Conservation (phyloP, 2,888 invertebrate species). For the Acleris holmiana region DNA sequence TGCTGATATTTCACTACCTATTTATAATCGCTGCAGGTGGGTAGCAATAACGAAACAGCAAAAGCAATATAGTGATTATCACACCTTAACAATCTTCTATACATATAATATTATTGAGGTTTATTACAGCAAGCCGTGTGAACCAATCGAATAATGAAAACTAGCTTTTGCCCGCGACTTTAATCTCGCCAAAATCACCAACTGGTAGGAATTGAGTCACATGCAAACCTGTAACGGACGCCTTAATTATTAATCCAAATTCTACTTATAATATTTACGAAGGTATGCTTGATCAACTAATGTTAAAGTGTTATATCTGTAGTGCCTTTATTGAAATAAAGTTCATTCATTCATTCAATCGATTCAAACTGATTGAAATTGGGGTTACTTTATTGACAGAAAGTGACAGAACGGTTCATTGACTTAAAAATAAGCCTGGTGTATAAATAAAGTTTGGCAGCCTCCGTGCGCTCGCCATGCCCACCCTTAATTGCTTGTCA, state of each 20-base stretch:
- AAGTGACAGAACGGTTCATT: slow-evolving; percentile 41
- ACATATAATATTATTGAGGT: slow-evolving; percentile 8
- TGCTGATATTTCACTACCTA: slow-evolving; percentile 6
- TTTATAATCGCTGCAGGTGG: slow-evolving; percentile 16
- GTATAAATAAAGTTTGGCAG: slow-evolving; percentile 47
- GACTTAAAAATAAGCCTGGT: slow-evolving; percentile 46
- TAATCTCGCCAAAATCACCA: background rate
- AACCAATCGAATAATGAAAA: background rate
- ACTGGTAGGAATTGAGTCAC: slow-evolving; percentile 11
- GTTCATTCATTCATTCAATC: background rate
- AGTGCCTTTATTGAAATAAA: too few relatives aligned
- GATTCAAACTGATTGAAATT: background rate
- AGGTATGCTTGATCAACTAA: too few relatives aligned
- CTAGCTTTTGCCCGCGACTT: background rate
- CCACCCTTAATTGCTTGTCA: slow-evolving; percentile 77
- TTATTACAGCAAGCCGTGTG: background rate
- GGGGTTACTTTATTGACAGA: slow-evolving; percentile 4
- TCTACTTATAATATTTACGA: too few relatives aligned
- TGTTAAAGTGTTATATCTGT: too few relatives aligned
- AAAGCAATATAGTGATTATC: slow-evolving; percentile 19
- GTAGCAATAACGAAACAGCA: slow-evolving; percentile 16
- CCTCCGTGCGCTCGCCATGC: slow-evolving; percentile 51
- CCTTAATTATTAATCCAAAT: too few relatives aligned
- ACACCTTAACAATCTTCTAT: slow-evolving; percentile 19
- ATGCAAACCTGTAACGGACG: background rate